Conservation (phyloP, 2,888 invertebrate genomes). For the Suillia variegata region DNA sequence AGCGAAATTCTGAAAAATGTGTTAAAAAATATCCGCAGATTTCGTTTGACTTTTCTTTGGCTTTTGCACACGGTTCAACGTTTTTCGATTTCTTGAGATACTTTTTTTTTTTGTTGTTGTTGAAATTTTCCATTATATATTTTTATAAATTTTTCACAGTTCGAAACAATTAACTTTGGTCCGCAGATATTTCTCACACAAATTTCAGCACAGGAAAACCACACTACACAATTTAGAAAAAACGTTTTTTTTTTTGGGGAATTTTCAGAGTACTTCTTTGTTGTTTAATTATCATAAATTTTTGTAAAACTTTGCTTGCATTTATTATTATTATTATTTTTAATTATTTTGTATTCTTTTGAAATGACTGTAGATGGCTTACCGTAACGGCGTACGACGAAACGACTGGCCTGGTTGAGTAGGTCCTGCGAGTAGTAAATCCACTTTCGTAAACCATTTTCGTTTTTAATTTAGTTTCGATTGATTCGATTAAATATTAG, state of each 20-base stretch:
- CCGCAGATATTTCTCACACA: conserved; percentile 31
- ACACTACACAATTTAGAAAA: conserved; percentile 38
- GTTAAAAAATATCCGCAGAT: conserved; percentile 39
- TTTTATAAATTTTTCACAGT: conserved; percentile 2
- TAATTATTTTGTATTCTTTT: not conserved
- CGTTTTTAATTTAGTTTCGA: conserved; percentile 35
- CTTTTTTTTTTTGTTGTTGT: too few relatives aligned
- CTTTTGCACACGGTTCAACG: conserved; percentile 21
- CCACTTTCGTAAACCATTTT: conserved; percentile 93
- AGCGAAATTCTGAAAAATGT: conserved; percentile 22
- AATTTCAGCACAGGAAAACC: conserved; percentile 36
- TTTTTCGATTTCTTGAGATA: too few relatives aligned
- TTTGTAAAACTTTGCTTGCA: too few relatives aligned
- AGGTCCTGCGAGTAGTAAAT: conserved; percentile 86
- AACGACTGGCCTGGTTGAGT: conserved; percentile 70
- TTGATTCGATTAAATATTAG: conserved; percentile 8
- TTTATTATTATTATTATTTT: too few relatives aligned
- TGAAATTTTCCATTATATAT: too few relatives aligned
- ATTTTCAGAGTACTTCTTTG: not conserved
- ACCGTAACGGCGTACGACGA: conserved; percentile 82
- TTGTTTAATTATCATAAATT: too few relatives aligned
- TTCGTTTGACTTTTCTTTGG: conserved; percentile 9
- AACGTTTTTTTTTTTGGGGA: conserved; percentile 19
- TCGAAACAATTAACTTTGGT: not conserved
- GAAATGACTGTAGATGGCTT: conserved; percentile 61